Conservation (phyloP, 2,113 vertebrate species). For the Peucedramus taeniatus region DNA sequence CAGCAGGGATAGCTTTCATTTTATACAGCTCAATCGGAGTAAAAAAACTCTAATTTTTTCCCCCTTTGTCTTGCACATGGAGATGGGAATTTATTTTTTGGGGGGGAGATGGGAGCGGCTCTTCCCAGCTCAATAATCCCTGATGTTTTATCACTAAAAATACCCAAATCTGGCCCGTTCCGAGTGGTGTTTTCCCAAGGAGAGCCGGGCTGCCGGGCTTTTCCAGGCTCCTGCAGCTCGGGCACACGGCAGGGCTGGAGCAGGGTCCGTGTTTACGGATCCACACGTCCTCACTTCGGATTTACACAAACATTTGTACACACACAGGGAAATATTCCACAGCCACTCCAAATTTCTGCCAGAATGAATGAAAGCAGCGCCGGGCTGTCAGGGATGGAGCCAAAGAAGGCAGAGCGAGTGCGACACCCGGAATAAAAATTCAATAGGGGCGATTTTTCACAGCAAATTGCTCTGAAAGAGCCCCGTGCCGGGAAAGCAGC, state of each 20-base stretch:
- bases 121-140: neutral
- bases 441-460: neutral
- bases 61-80: neutral
- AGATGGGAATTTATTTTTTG: neutral
- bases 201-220: neutral
- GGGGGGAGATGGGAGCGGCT: fast-evolving
- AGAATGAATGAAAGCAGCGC: neutral
- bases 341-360: neutral
- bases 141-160: neutral
- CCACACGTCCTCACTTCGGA: neutral
- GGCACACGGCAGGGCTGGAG: neutral
- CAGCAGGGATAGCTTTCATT: neutral
- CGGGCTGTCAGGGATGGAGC: neutral
- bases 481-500: neutral
- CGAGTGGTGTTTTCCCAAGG: neutral
- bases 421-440: neutral
- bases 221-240: neutral
- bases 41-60: neutral
- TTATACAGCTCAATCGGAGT: neutral
- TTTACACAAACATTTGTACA: neutral
- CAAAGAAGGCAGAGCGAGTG: neutral
- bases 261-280: neutral
- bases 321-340: fast-evolving
- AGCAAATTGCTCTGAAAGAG: neutral
- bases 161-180: neutral